Conservation (phyloP, 2,113 vertebrate species). For the Saguinus imperator region DNA sequence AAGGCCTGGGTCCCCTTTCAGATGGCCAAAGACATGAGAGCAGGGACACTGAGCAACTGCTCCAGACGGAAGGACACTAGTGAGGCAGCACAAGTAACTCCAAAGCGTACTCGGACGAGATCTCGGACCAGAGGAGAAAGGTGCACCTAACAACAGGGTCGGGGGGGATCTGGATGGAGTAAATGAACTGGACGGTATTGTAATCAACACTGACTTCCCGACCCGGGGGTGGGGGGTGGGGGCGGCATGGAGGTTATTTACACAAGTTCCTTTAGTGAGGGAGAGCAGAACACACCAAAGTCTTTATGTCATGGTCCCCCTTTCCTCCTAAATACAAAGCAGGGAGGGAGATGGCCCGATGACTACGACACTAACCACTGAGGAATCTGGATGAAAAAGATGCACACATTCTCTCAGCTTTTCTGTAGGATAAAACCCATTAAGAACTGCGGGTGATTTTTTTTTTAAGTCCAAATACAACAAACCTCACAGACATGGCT, state of each 20-base stretch:
- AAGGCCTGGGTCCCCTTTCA: not conserved
- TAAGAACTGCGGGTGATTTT: not conserved
- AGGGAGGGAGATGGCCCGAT: not conserved
- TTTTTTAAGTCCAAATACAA: not conserved
- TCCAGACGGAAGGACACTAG: not conserved
- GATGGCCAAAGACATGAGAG: accelerated
- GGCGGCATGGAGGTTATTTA: not conserved
- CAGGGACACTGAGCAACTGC: no score
- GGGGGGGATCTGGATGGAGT: not conserved
- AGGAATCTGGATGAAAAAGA: no score
- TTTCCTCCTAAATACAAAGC: not conserved
- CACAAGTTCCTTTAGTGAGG: not conserved
- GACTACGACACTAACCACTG: accelerated
- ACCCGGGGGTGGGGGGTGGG: not conserved
- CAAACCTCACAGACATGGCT: not conserved
- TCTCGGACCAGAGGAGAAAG: not conserved
- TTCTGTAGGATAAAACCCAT: not conserved
- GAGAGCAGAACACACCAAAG: not conserved
- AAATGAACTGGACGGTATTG: accelerated
- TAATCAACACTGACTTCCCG: not conserved
- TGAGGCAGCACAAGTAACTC: not conserved
- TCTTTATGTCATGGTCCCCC: not conserved
- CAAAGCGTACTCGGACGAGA: not conserved
- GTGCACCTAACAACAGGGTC: no score
- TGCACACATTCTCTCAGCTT: not conserved